Evolutionary conservation across 2,888 invertebrate genomes (phyloP).

Genomic region (Trypoxylon attenuatum): DNA sequence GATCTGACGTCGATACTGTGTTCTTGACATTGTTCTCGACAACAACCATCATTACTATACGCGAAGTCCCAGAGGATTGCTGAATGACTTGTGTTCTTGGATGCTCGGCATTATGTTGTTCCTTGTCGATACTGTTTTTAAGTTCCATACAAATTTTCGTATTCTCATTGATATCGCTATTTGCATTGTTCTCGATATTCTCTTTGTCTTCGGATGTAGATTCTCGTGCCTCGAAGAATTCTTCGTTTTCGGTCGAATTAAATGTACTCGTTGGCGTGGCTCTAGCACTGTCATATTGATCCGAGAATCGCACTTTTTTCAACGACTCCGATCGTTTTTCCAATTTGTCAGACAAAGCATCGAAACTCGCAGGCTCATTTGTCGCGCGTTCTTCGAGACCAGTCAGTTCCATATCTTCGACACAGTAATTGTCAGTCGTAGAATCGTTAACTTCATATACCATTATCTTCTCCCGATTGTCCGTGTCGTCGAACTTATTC

Average conservation of each 20-base stretch:
- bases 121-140: constrained; percentile 38
- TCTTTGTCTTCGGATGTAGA: constrained; percentile 21
- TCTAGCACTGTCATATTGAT: constrained; percentile 40
- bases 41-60: constrained; percentile 68
- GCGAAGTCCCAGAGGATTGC: constrained; percentile 43
- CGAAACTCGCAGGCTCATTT: neutral
- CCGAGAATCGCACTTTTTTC: constrained; percentile 62
- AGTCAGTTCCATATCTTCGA: constrained; percentile 41
- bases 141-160: constrained; percentile 33
- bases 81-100: neutral
- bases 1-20: constrained; percentile 39
- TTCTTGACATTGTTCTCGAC: constrained; percentile 62
- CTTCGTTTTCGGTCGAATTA: constrained; percentile 45
- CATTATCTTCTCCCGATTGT: constrained; percentile 12
- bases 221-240: constrained; percentile 54
- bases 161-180: neutral
- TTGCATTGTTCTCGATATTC: neutral
- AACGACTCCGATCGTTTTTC: constrained; percentile 34
- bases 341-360: neutral
- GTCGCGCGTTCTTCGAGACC: neutral
- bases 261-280: neutral
- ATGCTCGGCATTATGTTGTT: constrained; percentile 21
- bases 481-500: constrained; percentile 33
- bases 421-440: neutral
- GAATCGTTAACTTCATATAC: constrained; percentile 21